A percentile compares a stretch with the other conserved stretches of the same genome.
These are phyloP conservation scores for Microcebus murinus DNA, from an alignment of 2,113 vertebrate genomes.

Conservation along the genomic window DNA sequence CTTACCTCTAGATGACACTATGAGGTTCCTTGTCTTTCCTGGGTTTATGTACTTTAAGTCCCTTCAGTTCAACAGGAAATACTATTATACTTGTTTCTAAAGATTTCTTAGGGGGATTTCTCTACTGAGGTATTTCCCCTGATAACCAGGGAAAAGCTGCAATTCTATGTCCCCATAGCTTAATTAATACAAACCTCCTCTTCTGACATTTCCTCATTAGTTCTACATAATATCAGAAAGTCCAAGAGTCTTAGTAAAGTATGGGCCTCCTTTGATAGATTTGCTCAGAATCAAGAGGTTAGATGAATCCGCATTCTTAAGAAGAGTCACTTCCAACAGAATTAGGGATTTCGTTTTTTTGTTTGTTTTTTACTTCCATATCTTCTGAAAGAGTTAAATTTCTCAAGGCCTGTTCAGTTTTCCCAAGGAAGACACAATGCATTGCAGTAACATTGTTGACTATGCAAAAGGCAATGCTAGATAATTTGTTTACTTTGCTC, in stretches of 20 bases:
- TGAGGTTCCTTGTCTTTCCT: not conserved
- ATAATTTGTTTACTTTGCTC: not conserved
- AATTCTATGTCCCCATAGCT: not conserved
- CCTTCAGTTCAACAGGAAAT: not conserved
- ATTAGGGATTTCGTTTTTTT: not conserved
- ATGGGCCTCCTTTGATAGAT: not conserved
- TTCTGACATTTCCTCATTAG: not conserved
- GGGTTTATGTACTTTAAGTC: not conserved
- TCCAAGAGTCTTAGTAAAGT: not conserved
- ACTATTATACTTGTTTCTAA: not conserved
- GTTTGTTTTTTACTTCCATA: not conserved
- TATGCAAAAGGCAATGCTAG: not conserved
- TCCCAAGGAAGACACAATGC: not conserved
- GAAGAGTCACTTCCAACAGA: not conserved
- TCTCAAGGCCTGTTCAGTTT: not conserved
- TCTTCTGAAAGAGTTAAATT: not conserved
- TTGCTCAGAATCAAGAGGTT: not conserved
- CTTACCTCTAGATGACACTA: slow-evolving; percentile 23
- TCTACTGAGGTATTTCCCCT: not conserved
- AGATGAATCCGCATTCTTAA: not conserved
- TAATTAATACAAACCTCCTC: slow-evolving; percentile 37
- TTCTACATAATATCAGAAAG: not conserved
- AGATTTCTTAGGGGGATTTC: not conserved
- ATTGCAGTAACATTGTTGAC: not conserved
- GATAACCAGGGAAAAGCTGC: not conserved